Evolutionary conservation across 2,888 invertebrate species (phyloP).

Genomic region (Ormyrus nitidulus): DNA sequence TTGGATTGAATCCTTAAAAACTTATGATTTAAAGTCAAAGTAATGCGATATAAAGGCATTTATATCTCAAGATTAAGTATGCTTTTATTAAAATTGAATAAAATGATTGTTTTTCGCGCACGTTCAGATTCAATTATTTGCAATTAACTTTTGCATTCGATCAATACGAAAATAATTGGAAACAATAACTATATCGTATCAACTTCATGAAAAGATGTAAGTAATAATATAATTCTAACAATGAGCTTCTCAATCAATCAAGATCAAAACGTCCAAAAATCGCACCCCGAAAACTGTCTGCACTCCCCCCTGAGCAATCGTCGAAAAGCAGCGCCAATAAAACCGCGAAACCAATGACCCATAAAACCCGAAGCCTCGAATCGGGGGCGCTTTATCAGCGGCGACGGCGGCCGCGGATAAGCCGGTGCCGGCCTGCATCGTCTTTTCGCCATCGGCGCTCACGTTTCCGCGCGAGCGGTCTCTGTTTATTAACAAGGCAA

Average conservation of each 20-base stretch:
- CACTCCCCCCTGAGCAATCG: no score
- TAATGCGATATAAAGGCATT: conserved; percentile 27
- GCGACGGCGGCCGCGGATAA: no score
- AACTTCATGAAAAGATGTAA: neutral
- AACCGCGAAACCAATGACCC: neutral
- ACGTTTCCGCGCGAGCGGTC: conserved; percentile 2
- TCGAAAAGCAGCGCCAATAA: no score
- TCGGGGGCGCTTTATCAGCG: no score
- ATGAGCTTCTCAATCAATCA: neutral
- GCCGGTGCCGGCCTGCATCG: neutral
- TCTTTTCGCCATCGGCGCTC: neutral
- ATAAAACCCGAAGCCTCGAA: no score
- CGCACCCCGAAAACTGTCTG: no score
- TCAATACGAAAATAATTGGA: conserved; percentile 34
- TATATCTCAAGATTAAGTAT: conserved; percentile 43
- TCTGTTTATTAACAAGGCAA: conserved; percentile 40
- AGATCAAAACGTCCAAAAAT: no score
- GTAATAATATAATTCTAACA: conserved; percentile 6
- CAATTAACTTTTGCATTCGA: conserved; percentile 11
- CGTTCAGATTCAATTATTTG: conserved; percentile 34
- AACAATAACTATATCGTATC: neutral
- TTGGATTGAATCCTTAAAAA: conserved; percentile 11
- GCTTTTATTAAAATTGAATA: conserved; percentile 42
- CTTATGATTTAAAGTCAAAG: conserved; percentile 23
- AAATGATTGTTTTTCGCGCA: conserved; percentile 30